Conservation (phyloP, 2,888 invertebrate genomes). For the Oxycera nigricornis region DNA sequence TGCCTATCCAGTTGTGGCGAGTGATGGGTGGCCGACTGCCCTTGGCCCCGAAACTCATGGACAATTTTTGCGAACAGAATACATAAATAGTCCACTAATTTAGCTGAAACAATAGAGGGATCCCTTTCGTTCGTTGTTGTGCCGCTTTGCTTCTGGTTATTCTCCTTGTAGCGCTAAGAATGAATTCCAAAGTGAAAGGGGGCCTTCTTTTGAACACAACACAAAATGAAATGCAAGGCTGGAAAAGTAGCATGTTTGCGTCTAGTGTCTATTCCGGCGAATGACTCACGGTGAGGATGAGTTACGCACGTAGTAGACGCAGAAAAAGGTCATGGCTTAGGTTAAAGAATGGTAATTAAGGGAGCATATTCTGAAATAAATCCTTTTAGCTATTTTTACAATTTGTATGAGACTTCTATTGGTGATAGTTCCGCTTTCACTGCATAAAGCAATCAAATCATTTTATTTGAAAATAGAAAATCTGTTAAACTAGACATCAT, state of each 20-base stretch:
- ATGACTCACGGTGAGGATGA: background rate
- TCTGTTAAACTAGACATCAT: no score
- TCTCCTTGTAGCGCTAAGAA: background rate
- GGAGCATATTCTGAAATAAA: no score
- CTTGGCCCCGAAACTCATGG: conserved; percentile 18
- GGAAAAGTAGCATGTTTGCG: background rate
- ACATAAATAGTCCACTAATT: conserved; percentile 8
- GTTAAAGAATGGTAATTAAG: background rate
- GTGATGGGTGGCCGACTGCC: background rate
- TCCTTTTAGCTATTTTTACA: no score
- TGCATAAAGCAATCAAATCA: no score
- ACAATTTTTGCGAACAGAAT: background rate
- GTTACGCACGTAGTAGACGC: background rate
- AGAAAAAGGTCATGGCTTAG: background rate
- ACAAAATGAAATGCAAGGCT: background rate
- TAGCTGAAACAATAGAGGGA: conserved; percentile 8
- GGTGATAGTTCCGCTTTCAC: no score
- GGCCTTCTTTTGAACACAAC: background rate
- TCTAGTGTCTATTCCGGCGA: background rate
- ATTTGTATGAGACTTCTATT: no score
- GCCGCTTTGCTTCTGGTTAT: background rate
- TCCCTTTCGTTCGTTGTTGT: background rate
- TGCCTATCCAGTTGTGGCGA: background rate
- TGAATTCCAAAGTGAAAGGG: background rate
- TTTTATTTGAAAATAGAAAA: no score